Conservation (phyloP, 2,113 vertebrate genomes). For the Xiphophorus couchianus region DNA sequence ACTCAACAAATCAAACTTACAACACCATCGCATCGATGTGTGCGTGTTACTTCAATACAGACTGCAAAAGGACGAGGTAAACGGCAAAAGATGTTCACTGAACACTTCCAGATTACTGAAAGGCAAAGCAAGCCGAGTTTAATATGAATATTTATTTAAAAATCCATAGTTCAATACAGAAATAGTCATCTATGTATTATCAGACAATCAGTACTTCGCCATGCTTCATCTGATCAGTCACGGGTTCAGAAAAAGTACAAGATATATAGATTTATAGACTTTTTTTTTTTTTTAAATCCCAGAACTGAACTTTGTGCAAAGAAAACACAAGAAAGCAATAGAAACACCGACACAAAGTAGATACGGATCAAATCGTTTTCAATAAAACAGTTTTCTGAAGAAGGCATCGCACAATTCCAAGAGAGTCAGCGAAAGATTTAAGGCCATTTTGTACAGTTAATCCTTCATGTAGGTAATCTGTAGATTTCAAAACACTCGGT, state of each 20-base stretch:
- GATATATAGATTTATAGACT: conserved; percentile 57
- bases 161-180: conserved; percentile 82
- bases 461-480: conserved; percentile 62
- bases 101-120: background rate
- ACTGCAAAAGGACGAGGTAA: too few species aligned
- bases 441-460: conserved; percentile 96
- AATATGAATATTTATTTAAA: conserved; percentile 85
- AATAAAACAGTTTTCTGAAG: conserved; percentile 83
- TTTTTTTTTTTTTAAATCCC: conserved; percentile 27
- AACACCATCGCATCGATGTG: background rate
- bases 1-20: background rate
- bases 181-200: conserved; percentile 83
- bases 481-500: conserved; percentile 83
- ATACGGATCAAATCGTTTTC: conserved; percentile 56
- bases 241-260: conserved; percentile 85
- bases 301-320: conserved; percentile 84
- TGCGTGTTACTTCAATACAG: too few species aligned
- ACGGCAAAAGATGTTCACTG: background rate
- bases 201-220: conserved; percentile 84
- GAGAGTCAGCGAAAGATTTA: conserved; percentile 93
- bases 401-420: conserved; percentile 95
- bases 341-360: conserved; percentile 85
- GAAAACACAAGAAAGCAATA: conserved; percentile 87
- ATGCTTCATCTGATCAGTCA: conserved; percentile 89
- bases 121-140: conserved; percentile 40